These are phyloP conservation scores for Eudemis profundana DNA, from an alignment of 2,888 invertebrate species.

Conservation along the genomic window DNA sequence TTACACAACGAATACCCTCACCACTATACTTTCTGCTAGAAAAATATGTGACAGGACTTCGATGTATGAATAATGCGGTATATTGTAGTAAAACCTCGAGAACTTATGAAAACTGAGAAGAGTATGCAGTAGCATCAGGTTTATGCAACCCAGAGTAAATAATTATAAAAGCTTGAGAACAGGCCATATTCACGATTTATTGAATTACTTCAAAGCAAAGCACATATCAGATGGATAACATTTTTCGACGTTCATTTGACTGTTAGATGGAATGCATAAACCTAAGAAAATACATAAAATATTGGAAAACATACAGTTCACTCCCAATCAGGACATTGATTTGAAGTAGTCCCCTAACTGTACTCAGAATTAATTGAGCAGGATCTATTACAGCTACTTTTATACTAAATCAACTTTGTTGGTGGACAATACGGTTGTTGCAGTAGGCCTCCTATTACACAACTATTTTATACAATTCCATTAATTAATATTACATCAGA, in stretches of 20 bases:
- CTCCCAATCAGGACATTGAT: constrained; percentile 63
- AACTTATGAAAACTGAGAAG: constrained; percentile 13
- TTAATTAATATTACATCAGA: constrained; percentile 80
- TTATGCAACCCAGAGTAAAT: constrained; percentile 40
- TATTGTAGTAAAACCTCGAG: constrained; percentile 13
- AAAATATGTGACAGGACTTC: not conserved
- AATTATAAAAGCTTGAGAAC: not conserved
- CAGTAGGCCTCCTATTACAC: constrained; percentile 77
- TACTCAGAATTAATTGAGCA: constrained; percentile 82
- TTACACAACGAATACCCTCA: not conserved
- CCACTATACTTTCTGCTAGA: not conserved
- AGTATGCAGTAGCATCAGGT: constrained; percentile 35
- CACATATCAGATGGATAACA: too few species aligned
- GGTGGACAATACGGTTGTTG: constrained; percentile 72
- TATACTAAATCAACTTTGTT: constrained; percentile 81
- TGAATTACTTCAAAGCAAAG: too few species aligned
- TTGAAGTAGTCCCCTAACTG: constrained; percentile 70
- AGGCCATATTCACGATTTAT: too few species aligned
- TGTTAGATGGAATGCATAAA: constrained; percentile 39
- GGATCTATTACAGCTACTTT: constrained; percentile 76
- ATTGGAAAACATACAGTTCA: constrained; percentile 58
- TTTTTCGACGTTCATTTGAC: too few species aligned
- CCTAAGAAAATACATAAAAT: constrained; percentile 46
- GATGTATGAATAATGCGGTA: not conserved
- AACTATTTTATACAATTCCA: constrained; percentile 80